Percentiles rank a stretch among this genome's conserved stretches.
Evolutionary conservation across 2,113 vertebrate genomes (phyloP).

Genomic region (Pristiophorus japonicus): DNA sequence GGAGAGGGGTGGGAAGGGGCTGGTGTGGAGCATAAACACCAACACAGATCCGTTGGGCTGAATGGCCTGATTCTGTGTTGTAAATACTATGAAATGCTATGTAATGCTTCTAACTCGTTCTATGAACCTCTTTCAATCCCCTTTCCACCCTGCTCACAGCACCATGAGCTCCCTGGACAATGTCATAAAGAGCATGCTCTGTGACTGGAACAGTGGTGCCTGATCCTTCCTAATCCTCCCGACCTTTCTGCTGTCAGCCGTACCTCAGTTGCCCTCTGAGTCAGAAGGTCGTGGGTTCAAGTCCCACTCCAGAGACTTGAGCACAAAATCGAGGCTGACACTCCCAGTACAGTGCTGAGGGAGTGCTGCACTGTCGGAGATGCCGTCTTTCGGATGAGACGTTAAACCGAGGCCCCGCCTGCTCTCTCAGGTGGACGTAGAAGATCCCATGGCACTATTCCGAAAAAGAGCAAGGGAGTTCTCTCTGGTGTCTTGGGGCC

Average conservation of each 20-base stretch:
- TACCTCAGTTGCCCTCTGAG: background rate
- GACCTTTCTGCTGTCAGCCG: background rate
- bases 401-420: background rate
- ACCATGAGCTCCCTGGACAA: background rate
- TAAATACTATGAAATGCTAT: background rate
- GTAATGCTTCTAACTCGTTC: background rate
- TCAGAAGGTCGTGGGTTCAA: background rate
- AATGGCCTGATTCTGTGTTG: background rate
- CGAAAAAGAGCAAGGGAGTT: background rate
- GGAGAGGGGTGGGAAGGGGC: too few species aligned
- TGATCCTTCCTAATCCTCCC: background rate
- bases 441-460: background rate
- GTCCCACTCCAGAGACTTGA: background rate
- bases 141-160: background rate
- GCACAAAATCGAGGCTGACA: background rate
- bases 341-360: background rate
- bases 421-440: background rate
- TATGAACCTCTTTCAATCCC: background rate
- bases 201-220: background rate
- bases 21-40: too few species aligned
- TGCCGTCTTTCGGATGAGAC: background rate
- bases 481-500: background rate
- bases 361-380: background rate
- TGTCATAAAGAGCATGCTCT: background rate
- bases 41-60: background rate